These are phyloP conservation scores for Hemithea aestivaria DNA, from an alignment of 2,888 invertebrate genomes.

Conservation along the genomic window DNA sequence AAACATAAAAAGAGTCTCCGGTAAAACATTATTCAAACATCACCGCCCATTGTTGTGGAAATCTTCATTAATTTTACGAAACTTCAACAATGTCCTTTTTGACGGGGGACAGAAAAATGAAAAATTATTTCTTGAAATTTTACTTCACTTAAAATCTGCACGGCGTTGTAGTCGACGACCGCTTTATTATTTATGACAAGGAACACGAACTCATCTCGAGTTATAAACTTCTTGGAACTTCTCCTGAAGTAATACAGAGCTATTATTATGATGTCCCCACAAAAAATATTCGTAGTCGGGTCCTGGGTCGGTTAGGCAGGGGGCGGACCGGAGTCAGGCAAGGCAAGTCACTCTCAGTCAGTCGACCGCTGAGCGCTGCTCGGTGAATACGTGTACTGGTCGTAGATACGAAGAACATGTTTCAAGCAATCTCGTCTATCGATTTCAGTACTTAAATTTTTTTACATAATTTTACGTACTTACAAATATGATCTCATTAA, in stretches of 20 bases:
- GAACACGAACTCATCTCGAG: constrained; percentile 80
- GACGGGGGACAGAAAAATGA: constrained; percentile 58
- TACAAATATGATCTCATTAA: too few relatives aligned
- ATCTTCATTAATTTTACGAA: constrained; percentile 62
- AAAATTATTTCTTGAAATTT: constrained; percentile 71
- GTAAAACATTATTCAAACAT: constrained; percentile 26
- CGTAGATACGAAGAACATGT: too few relatives aligned
- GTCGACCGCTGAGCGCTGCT: constrained; percentile 1
- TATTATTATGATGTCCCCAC: constrained; percentile 79
- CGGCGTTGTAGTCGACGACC: constrained; percentile 76
- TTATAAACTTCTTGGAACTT: constrained; percentile 80
- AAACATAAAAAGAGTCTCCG: constrained; percentile 9
- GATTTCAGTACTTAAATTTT: too few relatives aligned
- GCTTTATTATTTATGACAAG: constrained; percentile 80
- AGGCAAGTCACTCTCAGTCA: constrained; percentile 3
- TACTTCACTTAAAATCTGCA: constrained; percentile 76
- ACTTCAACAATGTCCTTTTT: constrained; percentile 56
- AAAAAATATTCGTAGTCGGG: constrained; percentile 71
- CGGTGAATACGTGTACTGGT: too few relatives aligned
- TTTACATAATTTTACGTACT: too few relatives aligned
- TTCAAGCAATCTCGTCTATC: too few relatives aligned
- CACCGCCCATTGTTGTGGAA: constrained; percentile 44
- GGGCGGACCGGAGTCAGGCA: constrained; percentile 30
- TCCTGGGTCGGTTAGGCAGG: constrained; percentile 47
- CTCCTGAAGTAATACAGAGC: constrained; percentile 79